Conservation (phyloP, 2,888 invertebrate species). For the Hyposoter didymator region DNA sequence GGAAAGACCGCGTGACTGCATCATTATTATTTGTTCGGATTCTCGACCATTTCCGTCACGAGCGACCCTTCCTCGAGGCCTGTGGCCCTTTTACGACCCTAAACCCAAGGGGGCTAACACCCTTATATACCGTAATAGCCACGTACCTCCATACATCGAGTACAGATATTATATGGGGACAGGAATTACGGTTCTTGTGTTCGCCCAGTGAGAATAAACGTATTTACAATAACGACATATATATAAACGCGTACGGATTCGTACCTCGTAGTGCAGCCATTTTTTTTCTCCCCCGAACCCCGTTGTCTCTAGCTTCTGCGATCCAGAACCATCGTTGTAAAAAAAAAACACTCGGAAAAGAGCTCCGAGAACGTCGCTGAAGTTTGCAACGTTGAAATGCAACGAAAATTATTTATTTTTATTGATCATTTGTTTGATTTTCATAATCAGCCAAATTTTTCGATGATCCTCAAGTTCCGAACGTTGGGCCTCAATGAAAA, state of each 20-base stretch:
- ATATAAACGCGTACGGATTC: not conserved
- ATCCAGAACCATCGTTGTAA: not conserved
- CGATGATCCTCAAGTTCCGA: too few species aligned
- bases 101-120: not conserved
- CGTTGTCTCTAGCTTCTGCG: not conserved
- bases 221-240: constrained; percentile 7
- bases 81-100: constrained; percentile 46
- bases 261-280: not conserved
- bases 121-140: not conserved
- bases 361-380: too few species aligned
- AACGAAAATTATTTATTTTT: too few species aligned
- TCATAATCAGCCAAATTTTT: too few species aligned
- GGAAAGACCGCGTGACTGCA: constrained; percentile 55
- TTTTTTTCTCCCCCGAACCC: not conserved
- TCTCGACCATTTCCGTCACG: constrained; percentile 52
- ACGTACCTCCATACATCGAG: not conserved
- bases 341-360: not conserved
- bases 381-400: too few species aligned
- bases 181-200: constrained; percentile 41
- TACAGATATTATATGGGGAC: constrained; percentile 38
- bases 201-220: constrained; percentile 14
- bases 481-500: too few species aligned
- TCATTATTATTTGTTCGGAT: constrained; percentile 64
- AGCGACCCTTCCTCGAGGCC: constrained; percentile 44
- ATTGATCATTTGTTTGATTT: too few species aligned